Percentiles rank a stretch among this genome's conserved stretches.
Evolutionary conservation across 1,140 invertebrate genomes (phyloP).

Genomic region (Sitobion miscanthi): DNA sequence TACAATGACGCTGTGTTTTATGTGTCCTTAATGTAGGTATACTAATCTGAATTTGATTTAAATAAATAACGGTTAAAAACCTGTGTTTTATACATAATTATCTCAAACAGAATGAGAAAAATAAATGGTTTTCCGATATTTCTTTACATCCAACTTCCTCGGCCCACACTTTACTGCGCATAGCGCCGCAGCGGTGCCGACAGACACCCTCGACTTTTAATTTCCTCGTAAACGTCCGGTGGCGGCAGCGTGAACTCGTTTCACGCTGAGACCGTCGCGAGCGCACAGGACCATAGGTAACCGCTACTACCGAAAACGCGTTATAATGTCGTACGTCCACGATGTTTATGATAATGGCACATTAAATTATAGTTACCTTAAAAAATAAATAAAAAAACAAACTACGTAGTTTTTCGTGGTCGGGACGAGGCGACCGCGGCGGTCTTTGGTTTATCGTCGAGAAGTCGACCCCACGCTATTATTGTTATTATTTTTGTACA

Average conservation of each 20-base stretch:
- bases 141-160: background rate
- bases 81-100: background rate
- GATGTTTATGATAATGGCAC: constrained; percentile 42
- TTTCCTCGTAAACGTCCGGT: background rate
- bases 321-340: background rate
- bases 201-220: constrained; percentile 12
- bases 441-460: constrained; percentile 50
- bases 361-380: background rate
- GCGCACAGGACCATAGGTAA: background rate
- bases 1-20: background rate
- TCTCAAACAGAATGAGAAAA: background rate
- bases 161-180: background rate
- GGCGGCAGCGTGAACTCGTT: background rate
- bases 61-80: background rate
- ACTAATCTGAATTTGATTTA: background rate
- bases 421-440: background rate
- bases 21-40: background rate
- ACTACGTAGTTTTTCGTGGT: constrained; percentile 5
- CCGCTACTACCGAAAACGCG: background rate
- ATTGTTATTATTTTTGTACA: constrained; percentile 28
- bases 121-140: background rate
- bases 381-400: background rate
- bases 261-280: background rate
- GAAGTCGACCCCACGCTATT: constrained; percentile 43
- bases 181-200: background rate